Conservation (phyloP, 2,113 vertebrate species). For the Setophaga kirtlandii region DNA sequence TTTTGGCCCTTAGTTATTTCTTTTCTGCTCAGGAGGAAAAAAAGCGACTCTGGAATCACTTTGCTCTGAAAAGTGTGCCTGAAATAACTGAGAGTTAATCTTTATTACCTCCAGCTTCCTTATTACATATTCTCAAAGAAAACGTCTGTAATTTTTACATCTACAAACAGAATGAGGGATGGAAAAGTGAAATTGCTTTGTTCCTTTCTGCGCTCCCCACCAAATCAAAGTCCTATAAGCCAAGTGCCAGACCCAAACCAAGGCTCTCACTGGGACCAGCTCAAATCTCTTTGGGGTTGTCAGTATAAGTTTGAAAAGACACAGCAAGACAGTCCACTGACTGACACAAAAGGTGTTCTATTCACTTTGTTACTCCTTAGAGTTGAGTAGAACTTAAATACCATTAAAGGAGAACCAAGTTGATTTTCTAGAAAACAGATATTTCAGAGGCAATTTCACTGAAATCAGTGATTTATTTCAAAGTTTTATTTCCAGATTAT, state of each 20-base stretch:
- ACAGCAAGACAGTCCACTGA: background rate
- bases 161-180: background rate
- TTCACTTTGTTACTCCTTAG: background rate
- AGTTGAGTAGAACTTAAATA: background rate
- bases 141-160: background rate
- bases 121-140: background rate
- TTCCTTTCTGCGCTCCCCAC: background rate
- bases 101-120: background rate
- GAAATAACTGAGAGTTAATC: conserved; percentile 12
- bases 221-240: background rate
- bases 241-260: background rate
- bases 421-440: background rate
- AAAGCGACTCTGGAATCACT: background rate
- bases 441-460: background rate
- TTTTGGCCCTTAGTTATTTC: conserved; percentile 31
- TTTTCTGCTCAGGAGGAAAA: background rate
- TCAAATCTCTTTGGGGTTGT: background rate
- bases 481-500: background rate
- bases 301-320: background rate
- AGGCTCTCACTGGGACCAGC: background rate
- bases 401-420: background rate
- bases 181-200: background rate
- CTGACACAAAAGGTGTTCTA: background rate
- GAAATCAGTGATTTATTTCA: background rate
- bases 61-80: background rate